A percentile compares a stretch with the other conserved stretches of the same genome.
These are phyloP conservation scores for Eptatretus burgeri DNA, from an alignment of 2,113 vertebrate species.

Conservation along the genomic window DNA sequence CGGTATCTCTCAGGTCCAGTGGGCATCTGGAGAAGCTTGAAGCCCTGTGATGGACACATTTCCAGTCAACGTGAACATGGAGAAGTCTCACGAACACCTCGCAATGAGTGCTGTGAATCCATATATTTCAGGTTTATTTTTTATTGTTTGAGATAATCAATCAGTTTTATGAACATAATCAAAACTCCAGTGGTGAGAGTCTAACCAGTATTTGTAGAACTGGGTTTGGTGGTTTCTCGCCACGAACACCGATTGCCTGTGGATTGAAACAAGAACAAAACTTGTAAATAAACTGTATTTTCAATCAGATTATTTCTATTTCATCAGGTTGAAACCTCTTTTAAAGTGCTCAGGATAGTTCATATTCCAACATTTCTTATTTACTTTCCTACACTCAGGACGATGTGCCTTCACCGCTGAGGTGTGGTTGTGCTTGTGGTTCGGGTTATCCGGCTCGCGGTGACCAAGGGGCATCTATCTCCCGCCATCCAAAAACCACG, in stretches of 20 bases:
- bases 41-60: not conserved
- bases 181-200: not conserved
- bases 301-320: no score
- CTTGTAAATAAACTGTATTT: no score
- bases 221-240: not conserved
- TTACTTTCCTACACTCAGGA: no score
- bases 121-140: not conserved
- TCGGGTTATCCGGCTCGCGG: no score
- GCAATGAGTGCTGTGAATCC: not conserved
- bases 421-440: no score
- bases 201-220: constrained; percentile 1
- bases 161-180: not conserved
- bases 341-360: no score
- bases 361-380: no score
- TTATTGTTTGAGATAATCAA: not conserved
- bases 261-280: not conserved
- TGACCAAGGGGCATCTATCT: no score
- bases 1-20: constrained; percentile 4
- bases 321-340: no score
- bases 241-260: constrained; percentile 2
- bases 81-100: not conserved
- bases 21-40: not conserved
- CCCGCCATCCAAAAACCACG: no score
- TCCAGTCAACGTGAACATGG: not conserved
- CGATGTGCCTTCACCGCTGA: no score